Evolutionary conservation across 2,113 vertebrate genomes (phyloP), one percentile per base, ranked within the genome.

Genomic region (Ia io): DNA sequence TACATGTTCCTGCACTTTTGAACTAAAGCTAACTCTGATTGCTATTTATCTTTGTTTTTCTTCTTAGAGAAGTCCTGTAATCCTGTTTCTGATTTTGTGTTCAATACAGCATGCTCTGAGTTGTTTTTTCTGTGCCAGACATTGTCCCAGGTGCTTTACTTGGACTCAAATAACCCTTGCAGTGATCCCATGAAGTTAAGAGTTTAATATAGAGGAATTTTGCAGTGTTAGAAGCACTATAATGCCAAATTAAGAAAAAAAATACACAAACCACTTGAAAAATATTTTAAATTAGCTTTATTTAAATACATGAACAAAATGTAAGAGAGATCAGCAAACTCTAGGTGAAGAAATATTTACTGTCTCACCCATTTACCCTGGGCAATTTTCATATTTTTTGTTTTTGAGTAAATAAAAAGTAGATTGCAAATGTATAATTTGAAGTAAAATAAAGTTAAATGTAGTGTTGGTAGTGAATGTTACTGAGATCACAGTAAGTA

Each of bases 161-260:
- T 44, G 65, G 4, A n/a, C 11, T 49, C 13, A 4, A 22, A 23
- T 44, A 22, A 20, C 9, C 69, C 14, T 51, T 32, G 11, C 3
- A 6, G 47, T 14, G 9, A 30, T 0, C 51, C 40, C 2, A 0
- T 11, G 5, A 30, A 23, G n/a, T 32, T 5, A 47, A 22, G 35
- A 25, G 11, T 56, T 28, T 16, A 73, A 20, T 20, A 11, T 69
- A 37, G 37, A 40, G 12, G 30, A 77, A 12, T 40, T 78, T 18
- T 63, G 16, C 28, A 17, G 20, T 23, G 0, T 30, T 63, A 61
- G 13, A 42, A 74, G n/a, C 10, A 7, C 40, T 23, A 13, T 53
- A 7, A 28, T 40, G 83, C 32, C 16, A 67, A 44, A 42, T 11
- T 79, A 25, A 78, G 78, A 67, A 47, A 65, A 42, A 56, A 71